Conservation (phyloP, 2,888 invertebrate genomes). For the Lamellibrachia columna region DNA sequence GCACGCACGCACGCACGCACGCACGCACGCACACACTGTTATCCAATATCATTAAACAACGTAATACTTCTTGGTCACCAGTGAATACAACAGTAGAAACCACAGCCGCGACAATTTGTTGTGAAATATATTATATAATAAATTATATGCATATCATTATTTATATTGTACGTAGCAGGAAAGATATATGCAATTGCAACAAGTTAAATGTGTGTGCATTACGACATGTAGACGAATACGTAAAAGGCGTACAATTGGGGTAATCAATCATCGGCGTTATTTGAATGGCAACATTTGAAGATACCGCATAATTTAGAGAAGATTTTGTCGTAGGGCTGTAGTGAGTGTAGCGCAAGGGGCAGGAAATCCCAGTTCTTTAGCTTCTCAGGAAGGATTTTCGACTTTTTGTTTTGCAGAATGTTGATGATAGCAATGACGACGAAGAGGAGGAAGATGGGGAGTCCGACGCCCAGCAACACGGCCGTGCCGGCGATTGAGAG, state of each 20-base stretch:
- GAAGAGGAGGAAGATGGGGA: conserved; percentile 45
- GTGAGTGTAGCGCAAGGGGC: conserved; percentile 49
- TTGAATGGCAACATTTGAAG: background rate
- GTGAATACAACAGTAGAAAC: background rate
- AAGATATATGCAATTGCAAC: background rate
- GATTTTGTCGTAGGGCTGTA: conserved; percentile 42
- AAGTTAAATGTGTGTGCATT: background rate
- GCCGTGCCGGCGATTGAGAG: conserved; percentile 47
- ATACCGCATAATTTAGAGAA: conserved; percentile 7
- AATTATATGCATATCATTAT: background rate
- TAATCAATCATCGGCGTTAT: background rate
- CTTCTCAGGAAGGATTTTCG: background rate
- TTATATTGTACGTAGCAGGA: background rate
- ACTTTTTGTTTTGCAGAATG: background rate
- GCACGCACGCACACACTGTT: background rate
- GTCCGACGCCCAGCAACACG: conserved; percentile 45
- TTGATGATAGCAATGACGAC: conserved; percentile 45
- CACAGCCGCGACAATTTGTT: background rate
- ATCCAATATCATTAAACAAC: background rate
- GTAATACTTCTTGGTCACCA: background rate
- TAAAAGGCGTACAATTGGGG: background rate
- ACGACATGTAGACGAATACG: background rate
- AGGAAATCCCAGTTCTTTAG: conserved; percentile 54
- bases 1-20: background rate
- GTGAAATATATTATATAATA: background rate